phyloP scores from a whole-genome alignment of 92 coral and sea anemone species.

The Palythoa grandis region DNA sequence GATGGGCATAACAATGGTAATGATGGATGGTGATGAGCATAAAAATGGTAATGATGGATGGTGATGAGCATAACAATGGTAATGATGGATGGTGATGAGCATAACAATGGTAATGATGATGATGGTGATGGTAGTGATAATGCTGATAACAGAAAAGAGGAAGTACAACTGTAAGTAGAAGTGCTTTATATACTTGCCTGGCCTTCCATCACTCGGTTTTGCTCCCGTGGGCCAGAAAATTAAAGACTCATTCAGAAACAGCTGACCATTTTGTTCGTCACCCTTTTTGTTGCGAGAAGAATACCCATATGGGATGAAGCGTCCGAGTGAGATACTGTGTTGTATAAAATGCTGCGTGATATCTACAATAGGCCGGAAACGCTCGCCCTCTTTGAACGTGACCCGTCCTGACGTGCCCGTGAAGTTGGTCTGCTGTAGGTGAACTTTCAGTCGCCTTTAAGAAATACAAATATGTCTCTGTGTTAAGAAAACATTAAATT shows the following conservation, averaged over 20 bases:
- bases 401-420: conserved; percentile 85
- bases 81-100: no score
- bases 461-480: neutral
- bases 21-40: no score
- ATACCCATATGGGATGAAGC: conserved; percentile 62
- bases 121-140: neutral
- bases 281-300: conserved; percentile 33
- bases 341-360: conserved; percentile 65
- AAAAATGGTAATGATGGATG: no score
- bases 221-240: conserved; percentile 67
- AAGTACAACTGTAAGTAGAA: neutral
- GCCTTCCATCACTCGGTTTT: conserved; percentile 73
- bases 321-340: conserved; percentile 62
- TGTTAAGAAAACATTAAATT: neutral
- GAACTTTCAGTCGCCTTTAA: conserved; percentile 60
- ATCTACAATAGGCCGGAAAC: conserved; percentile 72
- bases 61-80: no score
- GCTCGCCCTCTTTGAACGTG: conserved; percentile 72
- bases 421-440: conserved; percentile 73
- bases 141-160: neutral
- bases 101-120: neutral
- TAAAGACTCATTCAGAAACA: conserved; percentile 61
- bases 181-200: conserved; percentile 8
- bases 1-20: no score
- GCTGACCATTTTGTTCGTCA: conserved; percentile 54